Percentiles rank a stretch among this genome's conserved stretches.
phyloP scores from a whole-genome alignment of 2,113 vertebrate genomes.

The Seriola rivoliana region DNA sequence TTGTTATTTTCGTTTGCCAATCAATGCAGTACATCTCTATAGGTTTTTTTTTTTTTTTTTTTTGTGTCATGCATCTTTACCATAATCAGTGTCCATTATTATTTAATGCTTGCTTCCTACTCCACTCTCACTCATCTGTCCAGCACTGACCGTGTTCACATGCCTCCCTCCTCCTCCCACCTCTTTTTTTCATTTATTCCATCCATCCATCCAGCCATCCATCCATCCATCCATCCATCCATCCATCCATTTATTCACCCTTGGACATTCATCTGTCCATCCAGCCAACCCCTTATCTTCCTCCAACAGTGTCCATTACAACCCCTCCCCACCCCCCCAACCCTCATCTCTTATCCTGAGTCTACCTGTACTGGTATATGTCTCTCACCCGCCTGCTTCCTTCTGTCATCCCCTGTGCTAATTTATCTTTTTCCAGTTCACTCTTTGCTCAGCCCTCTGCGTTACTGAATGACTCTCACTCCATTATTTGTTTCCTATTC shows the following conservation, averaged over 20 bases:
- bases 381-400: conserved; percentile 33
- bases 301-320: conserved; percentile 51
- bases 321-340: neutral
- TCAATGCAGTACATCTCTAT: neutral
- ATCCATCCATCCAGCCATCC: conserved; percentile 23
- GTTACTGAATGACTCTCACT: conserved; percentile 17
- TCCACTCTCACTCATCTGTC: conserved; percentile 11
- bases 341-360: conserved; percentile 39
- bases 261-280: conserved; percentile 25
- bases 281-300: conserved; percentile 53
- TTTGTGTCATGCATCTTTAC: neutral
- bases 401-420: conserved; percentile 3
- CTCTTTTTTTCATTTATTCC: conserved; percentile 21
- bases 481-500: conserved; percentile 36
- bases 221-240: conserved; percentile 24
- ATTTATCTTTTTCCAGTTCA: conserved; percentile 53
- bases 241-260: conserved; percentile 22
- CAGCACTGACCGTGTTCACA: conserved; percentile 25
- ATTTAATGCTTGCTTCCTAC: conserved; percentile 4
- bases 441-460: neutral
- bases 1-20: neutral
- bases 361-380: conserved; percentile 42
- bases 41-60: too few relatives aligned
- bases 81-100: neutral
- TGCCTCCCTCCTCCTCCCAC: neutral